Conservation (phyloP, 2,888 invertebrate species). For the Antheraea yamamai region DNA sequence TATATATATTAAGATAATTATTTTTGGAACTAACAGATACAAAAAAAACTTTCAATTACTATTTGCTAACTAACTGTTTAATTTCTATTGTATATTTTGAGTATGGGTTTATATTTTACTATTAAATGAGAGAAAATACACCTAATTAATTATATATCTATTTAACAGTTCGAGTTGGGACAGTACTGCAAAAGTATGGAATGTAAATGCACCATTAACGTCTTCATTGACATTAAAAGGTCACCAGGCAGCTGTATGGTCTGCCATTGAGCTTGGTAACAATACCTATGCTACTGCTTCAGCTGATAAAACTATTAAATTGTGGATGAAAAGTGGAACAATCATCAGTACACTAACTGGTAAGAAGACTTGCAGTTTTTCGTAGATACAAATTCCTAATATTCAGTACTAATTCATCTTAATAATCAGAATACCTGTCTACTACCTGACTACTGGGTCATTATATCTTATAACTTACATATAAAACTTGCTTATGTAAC, state of each 20-base stretch:
- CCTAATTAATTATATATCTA: background rate
- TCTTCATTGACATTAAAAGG: constrained; percentile 83
- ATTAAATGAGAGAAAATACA: background rate
- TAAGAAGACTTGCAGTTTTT: constrained; percentile 38
- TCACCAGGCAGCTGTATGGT: constrained; percentile 95
- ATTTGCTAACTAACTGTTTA: too few species aligned
- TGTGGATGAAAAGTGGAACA: constrained; percentile 89
- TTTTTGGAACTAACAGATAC: too few species aligned
- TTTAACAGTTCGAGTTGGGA: constrained; percentile 96
- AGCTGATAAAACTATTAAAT: constrained; percentile 94
- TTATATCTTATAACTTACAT: background rate
- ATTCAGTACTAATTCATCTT: background rate
- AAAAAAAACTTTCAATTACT: too few species aligned
- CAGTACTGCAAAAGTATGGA: constrained; percentile 92
- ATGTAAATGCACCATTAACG: constrained; percentile 77
- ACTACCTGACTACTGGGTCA: background rate
- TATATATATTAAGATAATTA: too few species aligned
- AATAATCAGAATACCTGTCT: background rate
- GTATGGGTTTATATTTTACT: background rate
- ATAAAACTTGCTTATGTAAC: background rate
- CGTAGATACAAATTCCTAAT: background rate
- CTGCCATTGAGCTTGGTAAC: constrained; percentile 81
- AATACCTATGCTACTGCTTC: constrained; percentile 90
- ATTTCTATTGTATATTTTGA: too few species aligned
- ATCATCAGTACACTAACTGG: constrained; percentile 85